Percentiles rank a stretch among this genome's conserved stretches.
phyloP scores from a whole-genome alignment of 2,113 vertebrate species.

The Macaca nemestrina region DNA sequence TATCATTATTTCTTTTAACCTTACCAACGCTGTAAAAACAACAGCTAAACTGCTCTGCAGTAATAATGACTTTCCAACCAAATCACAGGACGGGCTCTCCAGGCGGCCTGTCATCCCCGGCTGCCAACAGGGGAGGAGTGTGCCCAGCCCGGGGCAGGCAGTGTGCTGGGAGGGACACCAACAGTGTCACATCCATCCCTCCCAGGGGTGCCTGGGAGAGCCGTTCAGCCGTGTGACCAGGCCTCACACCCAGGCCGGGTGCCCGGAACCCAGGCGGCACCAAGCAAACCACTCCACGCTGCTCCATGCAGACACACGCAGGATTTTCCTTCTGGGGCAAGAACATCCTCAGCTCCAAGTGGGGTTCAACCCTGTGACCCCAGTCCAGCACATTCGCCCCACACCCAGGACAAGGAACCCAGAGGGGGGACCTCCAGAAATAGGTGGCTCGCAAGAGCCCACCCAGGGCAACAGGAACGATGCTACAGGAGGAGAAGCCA shows the following conservation, averaged over 20 bases:
- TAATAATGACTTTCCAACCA: constrained; percentile 80
- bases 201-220: not conserved
- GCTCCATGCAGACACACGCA: not conserved
- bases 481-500: not conserved
- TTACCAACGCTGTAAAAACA: constrained; percentile 79
- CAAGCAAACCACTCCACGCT: not conserved
- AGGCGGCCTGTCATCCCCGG: constrained; percentile 52
- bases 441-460: not conserved
- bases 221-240: not conserved
- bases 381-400: no score
- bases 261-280: not conserved
- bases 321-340: not conserved
- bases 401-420: not conserved
- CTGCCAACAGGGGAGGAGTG: not conserved
- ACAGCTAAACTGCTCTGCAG: constrained; percentile 76
- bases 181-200: not conserved
- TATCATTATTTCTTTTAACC: constrained; percentile 86
- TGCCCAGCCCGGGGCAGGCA: constrained; percentile 8
- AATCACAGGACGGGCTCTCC: constrained; percentile 55
- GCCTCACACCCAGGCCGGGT: not conserved
- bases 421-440: not conserved
- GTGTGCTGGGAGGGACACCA: not conserved
- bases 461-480: not conserved
- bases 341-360: not conserved
- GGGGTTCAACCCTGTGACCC: not conserved